These are phyloP conservation scores for Brachionus rubens DNA, from an alignment of 1,140 invertebrate species.

Conservation along the genomic window DNA sequence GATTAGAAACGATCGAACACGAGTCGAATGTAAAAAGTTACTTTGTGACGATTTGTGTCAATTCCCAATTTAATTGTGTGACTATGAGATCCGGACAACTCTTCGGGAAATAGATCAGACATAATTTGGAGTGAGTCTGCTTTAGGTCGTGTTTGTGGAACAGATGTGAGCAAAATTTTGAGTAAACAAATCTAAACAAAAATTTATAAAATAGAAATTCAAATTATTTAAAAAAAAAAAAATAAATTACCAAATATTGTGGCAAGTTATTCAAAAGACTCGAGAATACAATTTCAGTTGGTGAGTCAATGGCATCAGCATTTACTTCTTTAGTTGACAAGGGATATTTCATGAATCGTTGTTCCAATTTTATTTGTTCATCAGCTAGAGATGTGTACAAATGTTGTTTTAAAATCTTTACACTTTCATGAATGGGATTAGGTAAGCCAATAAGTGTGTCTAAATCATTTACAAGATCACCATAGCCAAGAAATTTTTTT, in stretches of 20 bases:
- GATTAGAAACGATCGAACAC: no score
- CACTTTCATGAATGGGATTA: slow-evolving; percentile 88
- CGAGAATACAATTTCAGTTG: slow-evolving; percentile 7
- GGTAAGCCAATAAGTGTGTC: slow-evolving; percentile 83
- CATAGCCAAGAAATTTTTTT: slow-evolving; percentile 91
- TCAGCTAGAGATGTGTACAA: slow-evolving; percentile 63
- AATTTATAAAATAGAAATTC: not conserved
- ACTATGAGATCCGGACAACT: slow-evolving; percentile 90
- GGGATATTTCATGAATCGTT: slow-evolving; percentile 63
- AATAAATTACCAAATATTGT: slow-evolving; percentile 74
- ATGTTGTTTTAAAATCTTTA: slow-evolving; percentile 77
- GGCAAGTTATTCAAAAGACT: slow-evolving; percentile 60
- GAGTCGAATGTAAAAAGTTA: slow-evolving; percentile 41
- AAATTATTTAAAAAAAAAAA: slow-evolving; percentile 2
- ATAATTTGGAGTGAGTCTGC: slow-evolving; percentile 97
- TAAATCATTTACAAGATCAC: slow-evolving; percentile 67
- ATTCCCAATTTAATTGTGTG: slow-evolving; percentile 93
- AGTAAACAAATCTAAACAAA: slow-evolving; percentile 74
- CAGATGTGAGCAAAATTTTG: slow-evolving; percentile 92
- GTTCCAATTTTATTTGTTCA: slow-evolving; percentile 63
- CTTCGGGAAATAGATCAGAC: slow-evolving; percentile 90
- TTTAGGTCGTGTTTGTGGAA: slow-evolving; percentile 94
- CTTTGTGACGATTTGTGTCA: slow-evolving; percentile 93
- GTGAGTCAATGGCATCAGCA: not conserved
- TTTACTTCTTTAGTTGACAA: slow-evolving; percentile 55